Evolutionary conservation across 2,113 vertebrate species (phyloP), one percentile per base, ranked within the genome.

Genomic region (Cyprinus carpio): DNA sequence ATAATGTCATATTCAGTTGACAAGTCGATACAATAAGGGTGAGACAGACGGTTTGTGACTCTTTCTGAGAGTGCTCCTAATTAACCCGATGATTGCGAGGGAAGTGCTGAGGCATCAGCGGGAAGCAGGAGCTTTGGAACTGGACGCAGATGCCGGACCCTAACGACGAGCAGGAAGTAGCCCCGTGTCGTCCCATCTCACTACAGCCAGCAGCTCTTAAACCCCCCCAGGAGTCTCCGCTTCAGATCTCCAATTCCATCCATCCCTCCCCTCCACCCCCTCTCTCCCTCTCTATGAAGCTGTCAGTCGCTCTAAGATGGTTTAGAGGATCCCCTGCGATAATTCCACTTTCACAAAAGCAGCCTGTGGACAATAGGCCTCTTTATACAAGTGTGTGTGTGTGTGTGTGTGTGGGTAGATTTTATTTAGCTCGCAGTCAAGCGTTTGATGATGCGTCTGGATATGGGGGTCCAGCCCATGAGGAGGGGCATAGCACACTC

Each of bases 331-430:
- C 74, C 83, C 79, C 51, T 86, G 23, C 64, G 69, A 72, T 84
- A 83, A 85, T 77, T 87, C 83, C 79, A 43, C 72, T 43, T 75
- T 89, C 67, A 87, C 75, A 76, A 84, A 80, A 56, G 75, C 80
- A 81, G 76, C 75, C 69, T 64, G 27, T n/a, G 43, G 51, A 89
- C 84, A 87, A 86, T 78, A 49, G 79, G 56, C 4, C 74, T 84
- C 54, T 76, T 86, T 58, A 79, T 80, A 58, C 34, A 56, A 29
- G n/a, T 29, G 67, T 75, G 67, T 49, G 62, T 67, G 56, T 29
- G 80, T 37, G 37, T 40, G 40, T 43, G 86, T 43, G 40, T 10
- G 40, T 4, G 40, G 3, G 71, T 27, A 62, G 49, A 69, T 74
- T 43, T 84, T 80, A 81, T 81, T 83, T 56, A 81, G 71, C 81